Conservation (phyloP, 2,888 invertebrate genomes). For the Stenodema calcarata region DNA sequence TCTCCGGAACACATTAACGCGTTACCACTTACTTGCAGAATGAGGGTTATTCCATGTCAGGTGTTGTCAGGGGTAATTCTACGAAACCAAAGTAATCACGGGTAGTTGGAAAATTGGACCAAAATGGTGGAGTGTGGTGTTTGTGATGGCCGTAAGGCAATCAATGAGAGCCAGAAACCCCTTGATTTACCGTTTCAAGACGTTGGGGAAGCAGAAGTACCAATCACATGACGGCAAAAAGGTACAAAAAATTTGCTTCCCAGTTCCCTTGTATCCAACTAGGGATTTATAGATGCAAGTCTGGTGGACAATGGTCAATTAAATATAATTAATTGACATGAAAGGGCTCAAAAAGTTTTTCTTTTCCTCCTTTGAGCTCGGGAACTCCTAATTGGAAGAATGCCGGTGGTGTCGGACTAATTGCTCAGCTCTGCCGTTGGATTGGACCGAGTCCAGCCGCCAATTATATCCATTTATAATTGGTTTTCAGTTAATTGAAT, state of each 20-base stretch:
- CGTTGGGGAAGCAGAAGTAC: too few relatives aligned
- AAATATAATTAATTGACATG: conserved; percentile 49
- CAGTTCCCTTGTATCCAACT: not conserved
- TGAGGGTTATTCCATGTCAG: too few relatives aligned
- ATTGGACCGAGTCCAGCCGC: conserved; percentile 44
- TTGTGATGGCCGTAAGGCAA: too few relatives aligned
- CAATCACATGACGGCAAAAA: too few relatives aligned
- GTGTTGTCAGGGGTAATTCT: too few relatives aligned
- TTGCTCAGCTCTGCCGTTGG: conserved; percentile 12
- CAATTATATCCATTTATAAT: conserved; percentile 47
- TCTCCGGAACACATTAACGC: too few relatives aligned
- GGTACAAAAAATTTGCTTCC: not conserved
- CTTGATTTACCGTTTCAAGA: too few relatives aligned
- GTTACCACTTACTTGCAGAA: too few relatives aligned
- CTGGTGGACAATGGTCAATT: conserved; percentile 46
- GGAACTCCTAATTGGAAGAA: conserved; percentile 45
- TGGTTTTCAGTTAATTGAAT: conserved; percentile 48
- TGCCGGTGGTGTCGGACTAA: conserved; percentile 45
- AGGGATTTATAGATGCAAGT: conserved; percentile 31
- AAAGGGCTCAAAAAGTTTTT: conserved; percentile 22
- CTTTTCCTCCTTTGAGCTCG: conserved; percentile 23
- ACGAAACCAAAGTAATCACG: too few relatives aligned
- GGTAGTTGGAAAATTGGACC: too few relatives aligned
- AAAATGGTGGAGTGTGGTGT: too few relatives aligned
- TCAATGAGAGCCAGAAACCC: too few relatives aligned